phyloP scores from a whole-genome alignment of 2,888 invertebrate genomes.

The Nymphalis urticae region DNA sequence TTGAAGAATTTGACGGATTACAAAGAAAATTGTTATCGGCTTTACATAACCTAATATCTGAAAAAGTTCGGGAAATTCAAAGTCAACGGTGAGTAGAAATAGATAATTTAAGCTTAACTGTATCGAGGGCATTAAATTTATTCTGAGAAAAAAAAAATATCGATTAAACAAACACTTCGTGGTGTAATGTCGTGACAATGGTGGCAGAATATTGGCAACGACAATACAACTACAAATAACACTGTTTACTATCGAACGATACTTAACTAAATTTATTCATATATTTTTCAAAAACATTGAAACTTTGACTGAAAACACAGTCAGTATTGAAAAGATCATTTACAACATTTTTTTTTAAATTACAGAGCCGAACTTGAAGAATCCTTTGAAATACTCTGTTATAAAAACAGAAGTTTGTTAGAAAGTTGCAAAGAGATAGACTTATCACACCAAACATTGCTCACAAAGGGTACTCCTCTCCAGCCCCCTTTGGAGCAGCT shows the following conservation, averaged over 20 bases:
- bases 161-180: too few species aligned
- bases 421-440: constrained; percentile 59
- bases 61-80: constrained; percentile 68
- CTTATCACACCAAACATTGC: constrained; percentile 47
- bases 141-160: too few species aligned
- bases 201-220: too few species aligned
- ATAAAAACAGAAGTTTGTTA: constrained; percentile 57
- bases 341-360: not conserved
- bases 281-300: too few species aligned
- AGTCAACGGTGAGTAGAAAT: constrained; percentile 61
- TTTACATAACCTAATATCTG: constrained; percentile 66
- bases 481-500: constrained; percentile 66
- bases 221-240: too few species aligned
- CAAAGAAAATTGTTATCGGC: constrained; percentile 66
- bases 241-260: too few species aligned
- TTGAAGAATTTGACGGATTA: constrained; percentile 68
- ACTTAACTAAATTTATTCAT: too few species aligned
- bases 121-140: too few species aligned
- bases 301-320: too few species aligned
- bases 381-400: constrained; percentile 61
- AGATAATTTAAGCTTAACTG: too few species aligned
- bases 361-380: constrained; percentile 62
- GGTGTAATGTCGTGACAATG: too few species aligned
- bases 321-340: too few species aligned
- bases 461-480: constrained; percentile 61